Percentiles rank a stretch among this genome's conserved stretches.
These are phyloP conservation scores for Agrotis segetum DNA, from an alignment of 2,888 invertebrate genomes.

Conservation along the genomic window DNA sequence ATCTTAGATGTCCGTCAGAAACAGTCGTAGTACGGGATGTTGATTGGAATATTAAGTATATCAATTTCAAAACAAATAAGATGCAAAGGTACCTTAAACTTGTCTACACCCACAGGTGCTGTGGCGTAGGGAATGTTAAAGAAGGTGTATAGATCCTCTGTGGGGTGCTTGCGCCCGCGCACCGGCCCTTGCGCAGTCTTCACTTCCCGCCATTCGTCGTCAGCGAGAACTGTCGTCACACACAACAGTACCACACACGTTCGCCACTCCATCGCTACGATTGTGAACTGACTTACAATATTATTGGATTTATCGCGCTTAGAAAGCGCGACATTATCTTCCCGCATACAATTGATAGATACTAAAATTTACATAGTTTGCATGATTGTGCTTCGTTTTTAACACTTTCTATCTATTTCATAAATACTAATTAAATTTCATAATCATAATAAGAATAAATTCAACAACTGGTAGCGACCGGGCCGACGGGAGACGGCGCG, in stretches of 20 bases:
- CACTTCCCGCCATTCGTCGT: constrained; percentile 57
- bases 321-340: constrained; percentile 4
- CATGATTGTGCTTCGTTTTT: too few species aligned
- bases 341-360: neutral
- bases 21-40: neutral
- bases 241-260: constrained; percentile 14
- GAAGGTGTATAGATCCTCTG: constrained; percentile 66
- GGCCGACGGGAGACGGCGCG: too few species aligned
- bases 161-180: constrained; percentile 67
- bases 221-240: constrained; percentile 4
- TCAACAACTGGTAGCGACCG: too few species aligned
- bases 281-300: neutral
- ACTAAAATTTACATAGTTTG: neutral
- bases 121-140: constrained; percentile 75
- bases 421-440: too few species aligned
- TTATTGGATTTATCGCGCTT: neutral
- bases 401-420: too few species aligned
- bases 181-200: constrained; percentile 68
- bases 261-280: constrained; percentile 11
- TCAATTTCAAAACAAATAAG: neutral
- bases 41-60: neutral
- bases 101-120: constrained; percentile 68
- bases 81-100: constrained; percentile 19
- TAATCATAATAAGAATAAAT: too few species aligned
- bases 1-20: too few species aligned